Evolutionary conservation across 2,797 vertebrate species (phyloP).

Genomic region (Etheostoma nigrum): DNA sequence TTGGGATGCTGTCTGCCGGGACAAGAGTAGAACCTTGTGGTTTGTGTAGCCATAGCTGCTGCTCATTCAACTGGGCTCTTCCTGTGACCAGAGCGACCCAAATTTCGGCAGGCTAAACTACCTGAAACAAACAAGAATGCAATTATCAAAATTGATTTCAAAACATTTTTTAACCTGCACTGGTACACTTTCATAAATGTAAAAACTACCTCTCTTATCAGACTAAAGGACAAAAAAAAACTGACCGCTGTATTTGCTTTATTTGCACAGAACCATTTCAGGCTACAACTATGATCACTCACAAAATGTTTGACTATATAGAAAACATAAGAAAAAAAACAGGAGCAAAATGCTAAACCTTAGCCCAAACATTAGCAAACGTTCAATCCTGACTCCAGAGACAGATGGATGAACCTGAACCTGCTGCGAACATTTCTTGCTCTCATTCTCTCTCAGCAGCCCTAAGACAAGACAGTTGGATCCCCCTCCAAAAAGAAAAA

Average conservation of each 20-base stretch:
- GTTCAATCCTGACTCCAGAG: background rate
- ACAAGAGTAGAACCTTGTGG: conserved; percentile 49
- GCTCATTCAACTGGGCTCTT: conserved; percentile 90
- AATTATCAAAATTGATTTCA: conserved; percentile 9
- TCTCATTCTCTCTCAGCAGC: conserved; percentile 28
- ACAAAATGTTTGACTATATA: conserved; percentile 6
- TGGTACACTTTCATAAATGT: background rate
- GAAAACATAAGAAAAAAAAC: conserved; percentile 18
- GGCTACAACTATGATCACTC: conserved; percentile 11
- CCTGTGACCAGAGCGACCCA: conserved; percentile 88
- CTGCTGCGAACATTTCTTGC: conserved; percentile 16
- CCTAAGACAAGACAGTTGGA: conserved; percentile 21
- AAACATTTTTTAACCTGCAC: background rate
- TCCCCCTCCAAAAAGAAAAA: background rate
- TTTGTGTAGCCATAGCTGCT: conserved; percentile 58
- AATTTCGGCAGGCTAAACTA: conserved; percentile 89
- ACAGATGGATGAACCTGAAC: conserved; percentile 6
- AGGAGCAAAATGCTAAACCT: conserved; percentile 14
- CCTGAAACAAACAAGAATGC: conserved; percentile 78
- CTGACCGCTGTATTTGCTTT: background rate
- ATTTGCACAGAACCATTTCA: conserved; percentile 14
- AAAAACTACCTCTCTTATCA: background rate
- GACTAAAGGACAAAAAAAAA: conserved; percentile 17
- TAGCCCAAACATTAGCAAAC: conserved; percentile 8
- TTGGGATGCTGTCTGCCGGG: conserved; percentile 54